These are phyloP conservation scores for Edolisoma coerulescens DNA, from an alignment of 2,113 vertebrate genomes.

Conservation along the genomic window DNA sequence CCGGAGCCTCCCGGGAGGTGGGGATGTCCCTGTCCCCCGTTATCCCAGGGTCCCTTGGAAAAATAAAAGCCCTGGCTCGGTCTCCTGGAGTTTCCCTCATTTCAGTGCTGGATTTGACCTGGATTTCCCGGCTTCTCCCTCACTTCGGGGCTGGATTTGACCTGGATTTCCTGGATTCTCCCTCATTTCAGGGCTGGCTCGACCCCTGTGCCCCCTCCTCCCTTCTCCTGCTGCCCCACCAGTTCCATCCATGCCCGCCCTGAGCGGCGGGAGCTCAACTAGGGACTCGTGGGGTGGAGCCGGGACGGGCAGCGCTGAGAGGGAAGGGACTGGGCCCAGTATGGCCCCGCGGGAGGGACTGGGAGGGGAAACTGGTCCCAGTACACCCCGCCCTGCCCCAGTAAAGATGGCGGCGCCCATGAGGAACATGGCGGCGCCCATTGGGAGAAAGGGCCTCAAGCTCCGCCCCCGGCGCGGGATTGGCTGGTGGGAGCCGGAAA, in stretches of 20 bases:
- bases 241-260: rapidly evolving
- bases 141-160: too few species aligned
- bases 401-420: neutral
- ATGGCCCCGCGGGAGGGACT: neutral
- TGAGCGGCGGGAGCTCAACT: neutral
- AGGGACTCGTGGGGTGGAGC: neutral
- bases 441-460: rapidly evolving
- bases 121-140: neutral
- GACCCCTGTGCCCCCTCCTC: neutral
- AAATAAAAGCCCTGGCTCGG: neutral
- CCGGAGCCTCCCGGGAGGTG: rapidly evolving
- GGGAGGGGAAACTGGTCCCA: neutral
- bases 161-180: neutral
- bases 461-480: neutral
- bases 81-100: neutral
- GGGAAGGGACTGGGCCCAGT: neutral
- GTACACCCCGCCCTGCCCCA: rapidly evolving
- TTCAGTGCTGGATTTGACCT: neutral
- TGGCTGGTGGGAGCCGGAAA: neutral
- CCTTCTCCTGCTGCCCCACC: too few species aligned
- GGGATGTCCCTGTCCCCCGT: neutral
- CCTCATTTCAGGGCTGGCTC: neutral
- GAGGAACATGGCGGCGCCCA: neutral
- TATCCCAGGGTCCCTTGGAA: rapidly evolving
- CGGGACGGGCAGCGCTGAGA: neutral